Evolutionary conservation across 2,113 vertebrate genomes (phyloP).

Genomic region (Alethe diademata): DNA sequence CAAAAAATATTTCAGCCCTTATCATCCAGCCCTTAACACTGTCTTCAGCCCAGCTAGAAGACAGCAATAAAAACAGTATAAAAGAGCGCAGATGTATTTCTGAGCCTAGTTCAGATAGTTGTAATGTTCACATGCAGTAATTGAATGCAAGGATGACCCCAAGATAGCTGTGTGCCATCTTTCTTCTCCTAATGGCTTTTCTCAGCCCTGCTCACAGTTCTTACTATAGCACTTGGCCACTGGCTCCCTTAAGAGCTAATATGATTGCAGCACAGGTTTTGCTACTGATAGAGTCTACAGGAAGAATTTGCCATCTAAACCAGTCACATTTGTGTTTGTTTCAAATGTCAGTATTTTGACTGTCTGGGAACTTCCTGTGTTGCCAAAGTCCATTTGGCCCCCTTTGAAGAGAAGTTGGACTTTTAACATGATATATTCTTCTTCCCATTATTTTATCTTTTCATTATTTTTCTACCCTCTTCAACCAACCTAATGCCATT

Average conservation of each 20-base stretch:
- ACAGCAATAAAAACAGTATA: neutral
- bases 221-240: neutral
- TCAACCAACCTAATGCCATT: neutral
- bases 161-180: neutral
- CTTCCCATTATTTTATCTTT: neutral
- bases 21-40: neutral
- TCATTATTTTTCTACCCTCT: neutral
- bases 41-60: neutral
- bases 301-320: neutral
- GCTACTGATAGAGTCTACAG: neutral
- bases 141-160: neutral
- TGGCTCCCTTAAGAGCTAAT: neutral
- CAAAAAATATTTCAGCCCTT: neutral
- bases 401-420: neutral
- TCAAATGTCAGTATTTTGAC: neutral
- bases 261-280: neutral
- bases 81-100: neutral
- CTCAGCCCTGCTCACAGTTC: neutral
- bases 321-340: neutral
- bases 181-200: constrained; percentile 25
- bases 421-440: neutral
- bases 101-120: neutral
- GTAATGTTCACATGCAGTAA: neutral
- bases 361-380: neutral
- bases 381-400: neutral